Percentiles rank a stretch among this genome's conserved stretches.
Evolutionary conservation across 1,140 invertebrate species (phyloP).

Genomic region (Drusus annulatus): DNA sequence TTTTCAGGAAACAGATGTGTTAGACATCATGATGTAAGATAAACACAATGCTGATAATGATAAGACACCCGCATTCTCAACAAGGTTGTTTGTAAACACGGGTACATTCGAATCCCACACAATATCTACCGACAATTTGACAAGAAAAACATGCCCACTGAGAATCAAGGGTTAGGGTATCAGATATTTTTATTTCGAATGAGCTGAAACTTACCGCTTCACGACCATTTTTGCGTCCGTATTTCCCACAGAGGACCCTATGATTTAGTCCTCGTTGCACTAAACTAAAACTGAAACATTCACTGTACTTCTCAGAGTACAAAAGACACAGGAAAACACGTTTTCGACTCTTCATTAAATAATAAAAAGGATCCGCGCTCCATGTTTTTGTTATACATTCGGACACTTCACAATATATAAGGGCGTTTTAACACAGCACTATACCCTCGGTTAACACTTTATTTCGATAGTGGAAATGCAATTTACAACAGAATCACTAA

Average conservation of each 20-base stretch:
- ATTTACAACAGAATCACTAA: slow-evolving; percentile 10
- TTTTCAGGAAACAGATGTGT: neutral
- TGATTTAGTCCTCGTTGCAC: slow-evolving; percentile 62
- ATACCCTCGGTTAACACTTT: slow-evolving; percentile 5
- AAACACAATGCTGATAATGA: slow-evolving; percentile 16
- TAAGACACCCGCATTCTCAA: neutral
- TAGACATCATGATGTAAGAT: neutral
- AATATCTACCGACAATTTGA: too few species aligned
- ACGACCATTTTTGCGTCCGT: slow-evolving; percentile 73
- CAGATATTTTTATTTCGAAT: too few species aligned
- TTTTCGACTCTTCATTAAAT: slow-evolving; percentile 21
- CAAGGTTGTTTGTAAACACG: neutral
- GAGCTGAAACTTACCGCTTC: slow-evolving; percentile 66
- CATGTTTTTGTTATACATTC: slow-evolving; percentile 41
- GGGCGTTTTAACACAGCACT: slow-evolving; percentile 6
- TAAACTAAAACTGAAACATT: slow-evolving; percentile 38
- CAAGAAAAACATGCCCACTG: too few species aligned
- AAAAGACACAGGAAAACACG: slow-evolving; percentile 37
- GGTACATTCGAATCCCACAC: too few species aligned
- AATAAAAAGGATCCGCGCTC: slow-evolving; percentile 27
- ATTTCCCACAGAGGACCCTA: slow-evolving; percentile 70
- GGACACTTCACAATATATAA: slow-evolving; percentile 19
- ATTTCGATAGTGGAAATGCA: neutral
- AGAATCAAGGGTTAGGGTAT: too few species aligned
- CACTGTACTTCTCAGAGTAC: slow-evolving; percentile 30